A percentile compares a stretch with the other conserved stretches of the same genome.
These are phyloP conservation scores for Apteryx owenii DNA, from an alignment of 2,113 vertebrate genomes.

Conservation along the genomic window DNA sequence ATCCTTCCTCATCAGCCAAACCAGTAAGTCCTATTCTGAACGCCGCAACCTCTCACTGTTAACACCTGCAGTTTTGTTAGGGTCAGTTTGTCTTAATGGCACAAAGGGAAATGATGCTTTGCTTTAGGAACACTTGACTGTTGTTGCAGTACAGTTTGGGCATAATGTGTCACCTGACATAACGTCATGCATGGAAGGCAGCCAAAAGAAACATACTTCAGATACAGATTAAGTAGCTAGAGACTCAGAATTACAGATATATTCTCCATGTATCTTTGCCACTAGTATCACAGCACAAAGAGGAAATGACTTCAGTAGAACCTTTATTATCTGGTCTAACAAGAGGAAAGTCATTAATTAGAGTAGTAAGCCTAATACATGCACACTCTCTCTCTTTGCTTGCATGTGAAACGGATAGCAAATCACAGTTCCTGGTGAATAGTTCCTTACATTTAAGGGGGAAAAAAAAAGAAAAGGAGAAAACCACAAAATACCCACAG, in stretches of 20 bases:
- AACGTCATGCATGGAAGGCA: slow-evolving; percentile 25
- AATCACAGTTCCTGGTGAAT: neutral
- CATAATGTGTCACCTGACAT: slow-evolving; percentile 27
- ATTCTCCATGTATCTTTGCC: neutral
- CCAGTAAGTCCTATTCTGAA: neutral
- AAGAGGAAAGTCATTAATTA: neutral
- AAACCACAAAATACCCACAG: neutral
- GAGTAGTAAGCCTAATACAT: neutral
- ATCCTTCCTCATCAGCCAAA: neutral
- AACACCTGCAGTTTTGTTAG: neutral
- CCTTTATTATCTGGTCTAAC: neutral
- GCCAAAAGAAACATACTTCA: slow-evolving; percentile 51
- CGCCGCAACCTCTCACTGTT: neutral
- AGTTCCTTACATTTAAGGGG: neutral
- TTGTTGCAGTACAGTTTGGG: neutral
- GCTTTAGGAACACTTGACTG: slow-evolving; percentile 40
- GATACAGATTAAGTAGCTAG: neutral
- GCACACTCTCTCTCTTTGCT: neutral
- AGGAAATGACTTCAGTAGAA: slow-evolving; percentile 32
- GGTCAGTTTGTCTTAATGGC: neutral
- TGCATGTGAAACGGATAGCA: neutral
- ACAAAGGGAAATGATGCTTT: neutral
- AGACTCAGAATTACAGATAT: neutral
- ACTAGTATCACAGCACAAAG: neutral
- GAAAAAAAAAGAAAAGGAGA: neutral